Evolutionary conservation across 2,888 invertebrate genomes (phyloP).

Genomic region (Tenthredo livida): DNA sequence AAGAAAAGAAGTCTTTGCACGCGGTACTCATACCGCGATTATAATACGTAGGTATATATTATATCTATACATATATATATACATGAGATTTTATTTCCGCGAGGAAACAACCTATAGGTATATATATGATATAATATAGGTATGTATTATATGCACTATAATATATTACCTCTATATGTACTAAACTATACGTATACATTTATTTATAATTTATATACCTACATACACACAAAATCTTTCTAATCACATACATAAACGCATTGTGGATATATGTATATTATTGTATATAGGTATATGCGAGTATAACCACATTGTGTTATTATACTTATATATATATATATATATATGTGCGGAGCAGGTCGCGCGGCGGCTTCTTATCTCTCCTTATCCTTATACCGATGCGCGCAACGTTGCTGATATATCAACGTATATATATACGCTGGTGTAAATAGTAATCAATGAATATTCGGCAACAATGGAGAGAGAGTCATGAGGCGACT

Average conservation of each 20-base stretch:
- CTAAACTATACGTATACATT: background rate
- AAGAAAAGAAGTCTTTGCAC: background rate
- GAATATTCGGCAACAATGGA: slow-evolving; percentile 14
- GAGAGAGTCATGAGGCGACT: background rate
- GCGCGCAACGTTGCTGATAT: slow-evolving; percentile 27
- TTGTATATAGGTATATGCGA: background rate
- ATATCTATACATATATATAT: background rate
- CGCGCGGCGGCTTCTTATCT: slow-evolving; percentile 47
- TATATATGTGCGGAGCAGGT: background rate
- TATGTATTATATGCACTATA: background rate
- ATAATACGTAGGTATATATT: no score
- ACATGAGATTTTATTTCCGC: slow-evolving; percentile 14
- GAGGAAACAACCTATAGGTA: background rate
- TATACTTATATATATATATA: background rate
- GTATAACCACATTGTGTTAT: background rate
- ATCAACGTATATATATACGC: background rate
- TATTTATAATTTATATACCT: background rate
- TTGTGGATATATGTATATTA: background rate
- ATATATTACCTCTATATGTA: background rate
- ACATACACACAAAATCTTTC: background rate
- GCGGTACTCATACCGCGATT: background rate
- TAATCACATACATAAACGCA: background rate
- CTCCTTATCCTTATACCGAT: slow-evolving; percentile 42
- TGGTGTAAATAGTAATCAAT: background rate
- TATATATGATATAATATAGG: no score